These are phyloP conservation scores for Paragorgia papillata DNA, from an alignment of 92 coral and sea anemone genomes.

Conservation along the genomic window DNA sequence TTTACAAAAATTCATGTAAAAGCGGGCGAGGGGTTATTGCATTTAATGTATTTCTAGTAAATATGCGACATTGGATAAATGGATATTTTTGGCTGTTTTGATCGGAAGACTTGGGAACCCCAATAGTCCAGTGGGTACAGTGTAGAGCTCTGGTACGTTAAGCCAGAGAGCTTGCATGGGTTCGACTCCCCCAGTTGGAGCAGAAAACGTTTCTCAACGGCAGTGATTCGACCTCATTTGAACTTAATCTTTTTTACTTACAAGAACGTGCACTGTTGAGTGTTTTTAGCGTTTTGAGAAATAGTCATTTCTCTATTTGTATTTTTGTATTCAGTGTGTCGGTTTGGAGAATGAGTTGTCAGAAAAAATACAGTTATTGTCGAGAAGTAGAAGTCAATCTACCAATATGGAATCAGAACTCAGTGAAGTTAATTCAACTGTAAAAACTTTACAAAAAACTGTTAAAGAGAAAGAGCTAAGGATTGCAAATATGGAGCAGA, in stretches of 20 bases:
- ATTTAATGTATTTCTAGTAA: too few species aligned
- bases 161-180: too few species aligned
- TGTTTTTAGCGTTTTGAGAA: not conserved
- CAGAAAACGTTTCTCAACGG: not conserved
- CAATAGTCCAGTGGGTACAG: too few species aligned
- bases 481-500: slow-evolving; percentile 50
- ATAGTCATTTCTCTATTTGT: not conserved
- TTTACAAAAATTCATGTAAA: too few species aligned
- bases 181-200: not conserved
- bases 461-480: slow-evolving; percentile 83
- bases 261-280: too few species aligned
- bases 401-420: slow-evolving; percentile 78
- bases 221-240: too few species aligned
- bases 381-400: slow-evolving; percentile 69
- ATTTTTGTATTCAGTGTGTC: slow-evolving; percentile 61
- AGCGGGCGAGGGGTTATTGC: too few species aligned
- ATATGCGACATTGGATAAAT: too few species aligned
- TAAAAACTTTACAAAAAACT: slow-evolving; percentile 75
- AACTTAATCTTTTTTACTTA: too few species aligned
- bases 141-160: too few species aligned
- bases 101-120: too few species aligned
- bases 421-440: slow-evolving; percentile 69
- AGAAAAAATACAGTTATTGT: slow-evolving; percentile 67
- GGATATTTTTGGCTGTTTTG: too few species aligned
- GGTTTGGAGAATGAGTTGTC: slow-evolving; percentile 77